These are phyloP conservation scores for Drosophila niveifrons DNA, from an alignment of 2,888 invertebrate species.

Conservation along the genomic window DNA sequence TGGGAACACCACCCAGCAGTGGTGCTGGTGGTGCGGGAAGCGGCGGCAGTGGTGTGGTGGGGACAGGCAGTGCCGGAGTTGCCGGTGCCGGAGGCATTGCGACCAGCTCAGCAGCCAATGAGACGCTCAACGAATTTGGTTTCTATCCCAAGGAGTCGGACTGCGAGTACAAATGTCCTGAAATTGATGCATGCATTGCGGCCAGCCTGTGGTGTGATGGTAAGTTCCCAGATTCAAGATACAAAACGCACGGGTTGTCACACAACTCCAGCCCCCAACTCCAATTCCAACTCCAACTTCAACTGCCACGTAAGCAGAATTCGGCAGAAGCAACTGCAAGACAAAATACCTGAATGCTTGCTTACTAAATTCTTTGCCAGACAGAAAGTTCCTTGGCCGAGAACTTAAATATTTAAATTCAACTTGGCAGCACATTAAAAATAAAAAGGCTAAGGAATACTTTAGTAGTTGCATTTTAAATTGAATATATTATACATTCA, in stretches of 20 bases:
- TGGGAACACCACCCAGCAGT: constrained; percentile 48
- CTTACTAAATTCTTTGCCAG: background rate
- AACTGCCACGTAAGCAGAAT: constrained; percentile 5
- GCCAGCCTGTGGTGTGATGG: constrained; percentile 91
- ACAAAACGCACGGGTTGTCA: constrained; percentile 20
- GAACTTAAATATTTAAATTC: background rate
- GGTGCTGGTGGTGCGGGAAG: constrained; percentile 39
- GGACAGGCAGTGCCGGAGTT: constrained; percentile 59
- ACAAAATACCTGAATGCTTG: constrained; percentile 8
- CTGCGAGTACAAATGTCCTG: constrained; percentile 89
- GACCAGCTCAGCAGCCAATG: constrained; percentile 76
- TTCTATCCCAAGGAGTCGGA: constrained; percentile 86
- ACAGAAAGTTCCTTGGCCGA: background rate
- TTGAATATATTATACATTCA: background rate
- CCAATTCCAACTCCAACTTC: background rate
- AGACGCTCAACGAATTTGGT: constrained; percentile 85
- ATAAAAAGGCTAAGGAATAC: background rate
- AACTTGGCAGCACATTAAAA: background rate
- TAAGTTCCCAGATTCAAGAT: constrained; percentile 78
- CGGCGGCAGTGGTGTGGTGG: constrained; percentile 44
- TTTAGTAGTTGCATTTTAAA: background rate
- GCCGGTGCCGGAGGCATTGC: constrained; percentile 45
- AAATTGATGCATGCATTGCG: constrained; percentile 92
- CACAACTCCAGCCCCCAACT: background rate
- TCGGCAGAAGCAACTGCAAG: background rate